Conservation (phyloP, 2,888 invertebrate genomes). For the Parasteatoda lunata region DNA sequence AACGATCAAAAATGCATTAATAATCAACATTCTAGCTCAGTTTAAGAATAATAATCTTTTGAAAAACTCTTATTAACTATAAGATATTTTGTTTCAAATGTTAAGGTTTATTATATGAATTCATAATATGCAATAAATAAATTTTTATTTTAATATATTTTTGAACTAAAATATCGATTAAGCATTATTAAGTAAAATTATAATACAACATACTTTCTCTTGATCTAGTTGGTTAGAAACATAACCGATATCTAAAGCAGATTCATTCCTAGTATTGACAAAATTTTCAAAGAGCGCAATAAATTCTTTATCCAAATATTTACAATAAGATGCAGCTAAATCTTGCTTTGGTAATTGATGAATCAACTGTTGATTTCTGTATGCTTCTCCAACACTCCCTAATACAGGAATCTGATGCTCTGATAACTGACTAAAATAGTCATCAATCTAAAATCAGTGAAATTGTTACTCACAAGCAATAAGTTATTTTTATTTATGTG, state of each 20-base stretch:
- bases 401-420: constrained; percentile 84
- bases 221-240: constrained; percentile 72
- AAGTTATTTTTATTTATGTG: too few species aligned
- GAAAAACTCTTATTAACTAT: too few species aligned
- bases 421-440: constrained; percentile 92
- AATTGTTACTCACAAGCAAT: too few species aligned
- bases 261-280: constrained; percentile 93
- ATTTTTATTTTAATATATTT: too few species aligned
- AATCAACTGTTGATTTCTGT: constrained; percentile 87
- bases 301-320: constrained; percentile 86
- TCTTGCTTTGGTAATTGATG: constrained; percentile 96
- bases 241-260: constrained; percentile 93
- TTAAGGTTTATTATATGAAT: too few species aligned
- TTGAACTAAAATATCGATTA: neutral
- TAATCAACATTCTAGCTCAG: too few species aligned
- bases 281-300: constrained; percentile 93
- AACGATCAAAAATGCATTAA: too few species aligned
- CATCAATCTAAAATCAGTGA: constrained; percentile 88
- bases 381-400: constrained; percentile 85
- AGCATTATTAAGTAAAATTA: neutral
- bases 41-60: too few species aligned
- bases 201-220: constrained; percentile 33
- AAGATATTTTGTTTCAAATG: too few species aligned
- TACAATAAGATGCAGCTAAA: constrained; percentile 90
- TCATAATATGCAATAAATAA: too few species aligned